A percentile compares a stretch with the other conserved stretches of the same genome.
Evolutionary conservation across 2,888 invertebrate genomes (phyloP).

Genomic region (Yponomeuta cagnagella): DNA sequence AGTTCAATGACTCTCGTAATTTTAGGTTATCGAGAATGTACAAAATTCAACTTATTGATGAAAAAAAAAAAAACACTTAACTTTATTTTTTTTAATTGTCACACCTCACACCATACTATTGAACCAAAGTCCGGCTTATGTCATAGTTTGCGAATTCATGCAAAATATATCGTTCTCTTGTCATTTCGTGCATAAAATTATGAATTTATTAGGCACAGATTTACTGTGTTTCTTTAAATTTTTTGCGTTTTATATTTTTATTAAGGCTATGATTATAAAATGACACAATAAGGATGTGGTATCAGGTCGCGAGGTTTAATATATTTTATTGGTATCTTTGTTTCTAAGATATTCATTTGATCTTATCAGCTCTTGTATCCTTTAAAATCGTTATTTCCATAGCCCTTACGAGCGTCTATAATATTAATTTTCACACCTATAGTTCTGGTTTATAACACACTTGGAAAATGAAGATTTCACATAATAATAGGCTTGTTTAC

Average conservation of each 20-base stretch:
- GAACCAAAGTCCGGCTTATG: slow-evolving; percentile 12
- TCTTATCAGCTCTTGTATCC: background rate
- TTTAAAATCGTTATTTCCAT: background rate
- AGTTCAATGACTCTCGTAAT: no score
- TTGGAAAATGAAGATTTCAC: background rate
- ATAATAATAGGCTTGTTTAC: background rate
- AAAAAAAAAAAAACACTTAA: background rate
- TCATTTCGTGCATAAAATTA: background rate
- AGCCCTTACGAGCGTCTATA: background rate
- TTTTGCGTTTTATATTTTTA: background rate
- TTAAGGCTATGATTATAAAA: background rate
- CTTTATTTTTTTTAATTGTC: background rate
- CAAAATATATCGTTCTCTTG: slow-evolving; percentile 5
- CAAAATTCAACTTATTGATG: no score
- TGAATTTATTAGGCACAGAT: background rate
- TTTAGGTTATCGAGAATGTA: no score
- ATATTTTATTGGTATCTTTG: background rate
- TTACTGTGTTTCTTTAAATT: background rate
- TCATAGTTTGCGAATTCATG: background rate
- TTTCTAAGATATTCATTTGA: background rate
- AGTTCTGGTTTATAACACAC: background rate
- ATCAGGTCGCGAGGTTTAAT: background rate
- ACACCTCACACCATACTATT: background rate
- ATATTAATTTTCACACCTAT: background rate
- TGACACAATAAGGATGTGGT: background rate